Percentiles rank a stretch among this genome's conserved stretches.
phyloP scores from a whole-genome alignment of 2,113 vertebrate genomes.

The Mirounga angustirostris region DNA sequence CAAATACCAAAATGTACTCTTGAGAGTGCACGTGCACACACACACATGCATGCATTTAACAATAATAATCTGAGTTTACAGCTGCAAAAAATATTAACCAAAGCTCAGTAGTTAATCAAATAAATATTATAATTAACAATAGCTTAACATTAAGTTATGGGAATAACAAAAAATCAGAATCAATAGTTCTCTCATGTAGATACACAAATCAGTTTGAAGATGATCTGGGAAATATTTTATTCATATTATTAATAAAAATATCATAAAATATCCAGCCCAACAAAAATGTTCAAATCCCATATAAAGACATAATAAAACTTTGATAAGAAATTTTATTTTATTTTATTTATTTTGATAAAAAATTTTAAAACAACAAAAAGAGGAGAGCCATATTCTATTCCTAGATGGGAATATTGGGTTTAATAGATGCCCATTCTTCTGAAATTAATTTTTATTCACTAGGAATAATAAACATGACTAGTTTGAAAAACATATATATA shows the following conservation, averaged over 20 bases:
- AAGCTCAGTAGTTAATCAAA: background rate
- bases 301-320: background rate
- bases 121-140: background rate
- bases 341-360: background rate
- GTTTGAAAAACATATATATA: background rate
- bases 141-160: background rate
- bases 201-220: background rate
- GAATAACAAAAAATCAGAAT: conserved; percentile 32
- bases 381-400: background rate
- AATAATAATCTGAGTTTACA: background rate
- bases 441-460: background rate
- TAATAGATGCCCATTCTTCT: background rate
- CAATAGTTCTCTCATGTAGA: background rate
- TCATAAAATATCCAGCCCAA: background rate
- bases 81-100: background rate
- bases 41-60: background rate
- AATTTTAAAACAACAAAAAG: background rate
- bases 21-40: background rate
- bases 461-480: background rate
- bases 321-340: background rate
- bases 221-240: background rate
- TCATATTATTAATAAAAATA: background rate
- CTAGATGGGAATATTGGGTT: background rate
- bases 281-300: background rate
- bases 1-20: background rate